phyloP scores from a whole-genome alignment of 2,797 vertebrate species.

The Rhinella marina region DNA sequence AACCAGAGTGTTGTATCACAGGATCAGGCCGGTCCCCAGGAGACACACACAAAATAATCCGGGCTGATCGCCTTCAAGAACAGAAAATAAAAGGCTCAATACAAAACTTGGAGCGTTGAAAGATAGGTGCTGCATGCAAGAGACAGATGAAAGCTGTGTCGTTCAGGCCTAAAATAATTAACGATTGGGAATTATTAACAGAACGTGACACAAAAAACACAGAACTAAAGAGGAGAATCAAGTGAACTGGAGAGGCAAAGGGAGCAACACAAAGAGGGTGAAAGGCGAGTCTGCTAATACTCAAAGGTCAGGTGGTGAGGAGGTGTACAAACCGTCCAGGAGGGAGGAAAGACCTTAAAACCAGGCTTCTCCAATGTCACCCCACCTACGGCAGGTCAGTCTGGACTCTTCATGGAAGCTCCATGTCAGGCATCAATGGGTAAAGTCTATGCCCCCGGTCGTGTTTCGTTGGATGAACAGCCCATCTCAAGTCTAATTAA shows the following conservation, averaged over 20 bases:
- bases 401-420: no score
- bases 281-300: neutral
- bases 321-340: neutral
- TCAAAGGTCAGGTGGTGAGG: neutral
- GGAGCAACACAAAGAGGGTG: neutral
- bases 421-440: no score
- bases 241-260: neutral
- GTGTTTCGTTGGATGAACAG: no score
- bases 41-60: neutral
- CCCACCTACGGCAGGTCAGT: neutral
- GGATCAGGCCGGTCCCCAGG: neutral
- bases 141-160: neutral
- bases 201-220: neutral
- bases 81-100: neutral
- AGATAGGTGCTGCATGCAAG: constrained; percentile 14
- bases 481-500: no score
- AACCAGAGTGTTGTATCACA: constrained; percentile 2
- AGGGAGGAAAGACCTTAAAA: neutral
- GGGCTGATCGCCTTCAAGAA: neutral
- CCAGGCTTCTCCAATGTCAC: neutral
- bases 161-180: neutral
- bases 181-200: neutral
- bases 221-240: neutral
- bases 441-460: no score
- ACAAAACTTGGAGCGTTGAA: neutral